These are phyloP conservation scores for Ochotona curzoniae DNA, from an alignment of 2,113 vertebrate species.

Conservation along the genomic window DNA sequence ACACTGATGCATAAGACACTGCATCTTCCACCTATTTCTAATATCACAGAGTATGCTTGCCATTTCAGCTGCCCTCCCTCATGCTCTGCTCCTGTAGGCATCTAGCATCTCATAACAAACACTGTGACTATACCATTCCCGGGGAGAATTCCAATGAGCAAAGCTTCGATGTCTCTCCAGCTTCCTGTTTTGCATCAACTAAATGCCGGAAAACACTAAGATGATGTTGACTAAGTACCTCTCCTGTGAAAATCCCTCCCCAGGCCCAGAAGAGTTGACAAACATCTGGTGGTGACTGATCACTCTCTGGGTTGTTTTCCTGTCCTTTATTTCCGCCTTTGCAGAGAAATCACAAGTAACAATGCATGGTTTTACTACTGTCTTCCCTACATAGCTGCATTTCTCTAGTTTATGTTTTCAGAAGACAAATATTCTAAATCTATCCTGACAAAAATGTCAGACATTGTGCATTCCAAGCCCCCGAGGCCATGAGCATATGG, in stretches of 20 bases:
- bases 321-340: slow-evolving; percentile 28
- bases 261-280: background rate
- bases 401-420: background rate
- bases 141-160: slow-evolving; percentile 30
- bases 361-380: background rate
- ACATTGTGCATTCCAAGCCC: background rate
- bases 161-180: background rate
- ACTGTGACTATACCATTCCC: background rate
- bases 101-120: background rate
- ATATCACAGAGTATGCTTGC: background rate
- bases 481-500: too few relatives aligned
- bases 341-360: background rate
- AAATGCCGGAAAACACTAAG: background rate
- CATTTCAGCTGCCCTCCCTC: background rate
- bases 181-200: slow-evolving; percentile 69
- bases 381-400: background rate
- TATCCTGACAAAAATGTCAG: background rate
- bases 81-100: background rate
- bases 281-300: background rate
- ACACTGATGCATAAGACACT: background rate
- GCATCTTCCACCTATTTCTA: background rate
- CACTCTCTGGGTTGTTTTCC: background rate
- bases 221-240: background rate
- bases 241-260: background rate
- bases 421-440: background rate